phyloP scores from a whole-genome alignment of 1,140 invertebrate genomes.

The Lysiphlebus fabarum region DNA sequence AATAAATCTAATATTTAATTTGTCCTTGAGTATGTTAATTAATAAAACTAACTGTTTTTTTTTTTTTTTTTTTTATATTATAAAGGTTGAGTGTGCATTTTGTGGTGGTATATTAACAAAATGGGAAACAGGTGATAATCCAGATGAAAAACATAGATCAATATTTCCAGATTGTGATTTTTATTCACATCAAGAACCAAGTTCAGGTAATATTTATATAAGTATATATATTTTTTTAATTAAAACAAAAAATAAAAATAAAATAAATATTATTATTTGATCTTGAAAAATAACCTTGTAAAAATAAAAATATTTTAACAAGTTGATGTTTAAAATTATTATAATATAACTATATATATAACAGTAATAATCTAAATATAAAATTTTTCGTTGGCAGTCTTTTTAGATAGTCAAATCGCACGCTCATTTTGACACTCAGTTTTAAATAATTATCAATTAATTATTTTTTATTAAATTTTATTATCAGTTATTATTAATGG shows the following conservation, averaged over 20 bases:
- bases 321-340: not conserved
- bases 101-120: constrained; percentile 69
- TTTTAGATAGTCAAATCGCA: constrained; percentile 16
- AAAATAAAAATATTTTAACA: not conserved
- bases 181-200: constrained; percentile 44
- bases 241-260: not conserved
- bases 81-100: constrained; percentile 78
- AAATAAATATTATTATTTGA: not conserved
- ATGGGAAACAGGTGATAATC: constrained; percentile 73
- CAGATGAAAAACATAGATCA: constrained; percentile 70
- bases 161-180: constrained; percentile 71
- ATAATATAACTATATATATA: not conserved
- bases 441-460: constrained; percentile 14
- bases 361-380: constrained; percentile 21
- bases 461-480: constrained; percentile 1
- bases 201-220: constrained; percentile 36
- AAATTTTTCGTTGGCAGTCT: constrained; percentile 6
- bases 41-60: too few relatives aligned
- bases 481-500: constrained; percentile 23
- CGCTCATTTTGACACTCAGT: constrained; percentile 19
- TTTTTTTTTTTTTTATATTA: constrained; percentile 22
- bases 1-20: too few relatives aligned
- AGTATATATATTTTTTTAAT: constrained; percentile 10
- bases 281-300: constrained; percentile 6
- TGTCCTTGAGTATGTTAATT: too few relatives aligned